These are phyloP conservation scores for Calephelis virginiensis DNA, from an alignment of 1,140 invertebrate genomes.

Conservation along the genomic window DNA sequence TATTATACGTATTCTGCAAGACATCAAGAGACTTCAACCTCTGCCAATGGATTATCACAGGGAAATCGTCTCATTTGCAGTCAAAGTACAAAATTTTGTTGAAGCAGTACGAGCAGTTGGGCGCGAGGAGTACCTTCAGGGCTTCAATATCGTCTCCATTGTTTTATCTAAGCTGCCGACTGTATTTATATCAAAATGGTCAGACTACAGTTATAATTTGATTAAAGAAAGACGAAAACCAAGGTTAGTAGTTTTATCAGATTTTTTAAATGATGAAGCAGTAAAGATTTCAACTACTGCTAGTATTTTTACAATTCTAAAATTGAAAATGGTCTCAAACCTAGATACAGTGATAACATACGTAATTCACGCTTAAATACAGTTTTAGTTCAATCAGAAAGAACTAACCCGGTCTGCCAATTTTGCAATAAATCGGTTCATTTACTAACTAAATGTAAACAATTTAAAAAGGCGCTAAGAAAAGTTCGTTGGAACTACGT, in stretches of 20 bases:
- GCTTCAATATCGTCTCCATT: constrained; percentile 12
- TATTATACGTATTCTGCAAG: constrained; percentile 27
- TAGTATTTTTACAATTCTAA: background rate
- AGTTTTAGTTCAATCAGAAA: constrained; percentile 2
- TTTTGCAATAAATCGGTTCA: constrained; percentile 29
- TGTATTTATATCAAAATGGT: constrained; percentile 17
- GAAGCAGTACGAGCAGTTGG: constrained; percentile 28
- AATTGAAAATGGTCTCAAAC: background rate
- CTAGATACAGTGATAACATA: background rate
- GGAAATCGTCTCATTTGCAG: constrained; percentile 32
- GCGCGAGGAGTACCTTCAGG: constrained; percentile 28
- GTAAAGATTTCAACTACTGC: background rate
- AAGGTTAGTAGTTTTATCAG: constrained; percentile 11
- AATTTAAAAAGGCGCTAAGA: constrained; percentile 33
- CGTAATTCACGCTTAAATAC: constrained; percentile 3
- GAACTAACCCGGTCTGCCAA: constrained; percentile 22
- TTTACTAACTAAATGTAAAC: constrained; percentile 28
- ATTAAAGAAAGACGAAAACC: constrained; percentile 23
- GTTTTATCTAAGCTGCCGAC: constrained; percentile 18
- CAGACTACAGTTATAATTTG: constrained; percentile 19
- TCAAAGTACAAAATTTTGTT: constrained; percentile 33
- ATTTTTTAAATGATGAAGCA: background rate
- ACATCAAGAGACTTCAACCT: constrained; percentile 30
- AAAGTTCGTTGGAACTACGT: constrained; percentile 27
- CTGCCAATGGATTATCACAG: constrained; percentile 32